phyloP scores from a whole-genome alignment of 2,888 invertebrate species.

The Caenorhabditis uteleia region DNA sequence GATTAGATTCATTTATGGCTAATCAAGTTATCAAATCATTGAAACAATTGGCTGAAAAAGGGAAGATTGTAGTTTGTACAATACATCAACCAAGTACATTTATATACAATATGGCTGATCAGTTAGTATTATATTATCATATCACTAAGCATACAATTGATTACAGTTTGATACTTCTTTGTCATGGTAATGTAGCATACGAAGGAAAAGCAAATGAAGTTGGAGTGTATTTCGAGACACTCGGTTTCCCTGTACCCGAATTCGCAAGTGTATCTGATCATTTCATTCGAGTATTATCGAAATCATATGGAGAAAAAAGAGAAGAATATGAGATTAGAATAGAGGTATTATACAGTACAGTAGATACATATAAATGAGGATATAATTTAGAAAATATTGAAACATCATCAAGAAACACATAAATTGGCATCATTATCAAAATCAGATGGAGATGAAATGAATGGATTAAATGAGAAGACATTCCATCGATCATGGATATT shows the following conservation, averaged over 20 bases:
- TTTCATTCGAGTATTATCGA: slow-evolving; percentile 57
- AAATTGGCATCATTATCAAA: too few relatives aligned
- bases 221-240: slow-evolving; percentile 31
- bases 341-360: not conserved
- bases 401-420: too few relatives aligned
- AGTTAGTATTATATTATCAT: slow-evolving; percentile 59
- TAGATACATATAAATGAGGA: too few relatives aligned
- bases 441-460: too few relatives aligned
- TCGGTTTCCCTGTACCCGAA: slow-evolving; percentile 52
- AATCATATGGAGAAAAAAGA: slow-evolving; percentile 4
- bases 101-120: slow-evolving; percentile 84
- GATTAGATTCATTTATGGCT: slow-evolving; percentile 58
- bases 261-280: slow-evolving; percentile 66
- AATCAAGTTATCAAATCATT: slow-evolving; percentile 40
- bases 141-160: not conserved
- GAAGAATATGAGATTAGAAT: slow-evolving; percentile 12
- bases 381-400: too few relatives aligned
- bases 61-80: slow-evolving; percentile 88
- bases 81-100: slow-evolving; percentile 94
- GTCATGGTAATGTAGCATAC: slow-evolving; percentile 44
- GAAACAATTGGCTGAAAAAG: slow-evolving; percentile 71
- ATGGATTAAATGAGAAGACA: too few relatives aligned
- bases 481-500: too few relatives aligned
- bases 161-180: slow-evolving; percentile 46
- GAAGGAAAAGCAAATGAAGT: slow-evolving; percentile 44